Evolutionary conservation across 2,888 invertebrate species (phyloP), one percentile per base, ranked within the genome.

Genomic region (Cephus nigrinus): DNA sequence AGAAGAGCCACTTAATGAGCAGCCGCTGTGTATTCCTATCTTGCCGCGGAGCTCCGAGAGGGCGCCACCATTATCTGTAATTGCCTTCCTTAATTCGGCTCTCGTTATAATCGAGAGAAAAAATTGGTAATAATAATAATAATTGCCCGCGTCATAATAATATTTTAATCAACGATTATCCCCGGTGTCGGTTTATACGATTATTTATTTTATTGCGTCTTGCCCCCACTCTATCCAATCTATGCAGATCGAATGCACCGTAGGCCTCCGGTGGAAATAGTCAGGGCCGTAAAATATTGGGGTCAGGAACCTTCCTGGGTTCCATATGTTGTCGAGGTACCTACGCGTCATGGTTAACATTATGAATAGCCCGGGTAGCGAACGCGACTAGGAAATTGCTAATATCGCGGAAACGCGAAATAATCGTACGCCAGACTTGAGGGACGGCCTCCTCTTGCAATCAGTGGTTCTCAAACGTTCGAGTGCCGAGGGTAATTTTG

Each of bases 61-160:
- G 55, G 55, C 55, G 55, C 55, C 55, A 81, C 86, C 88, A 89
- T 89, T 89, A 89, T 87, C 89, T 86, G 83, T 88, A 89, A 89
- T 89, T 89, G 87, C 88, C 88, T 88, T 87, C 85, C 86, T 86
- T 89, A 88, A 89, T 88, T 89, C 84, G 40, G 77, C 55, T 55
- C 55, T 55, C 23, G 55, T 55, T 23, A 9, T 55, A 23, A 55
- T 55, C 1, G 5, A 1, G 40, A 40, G 5, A 40, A 55, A 23
- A 55, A 5, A 55, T 5, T 15, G 23, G 5, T 23, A 55, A 55
- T 55, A 55, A 40, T 4, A 40, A 40, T 15, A 40, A 55, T 9
- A 55, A 23, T 23, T 55, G 40, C 0, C 40, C 4, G 4, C 2
- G 2, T 23, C 1, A 23, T 55, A 55, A 40, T 40, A 40, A 23